Evolutionary conservation across 92 coral and sea anemone genomes (phyloP).

Genomic region (Micromussa lordhowensis): DNA sequence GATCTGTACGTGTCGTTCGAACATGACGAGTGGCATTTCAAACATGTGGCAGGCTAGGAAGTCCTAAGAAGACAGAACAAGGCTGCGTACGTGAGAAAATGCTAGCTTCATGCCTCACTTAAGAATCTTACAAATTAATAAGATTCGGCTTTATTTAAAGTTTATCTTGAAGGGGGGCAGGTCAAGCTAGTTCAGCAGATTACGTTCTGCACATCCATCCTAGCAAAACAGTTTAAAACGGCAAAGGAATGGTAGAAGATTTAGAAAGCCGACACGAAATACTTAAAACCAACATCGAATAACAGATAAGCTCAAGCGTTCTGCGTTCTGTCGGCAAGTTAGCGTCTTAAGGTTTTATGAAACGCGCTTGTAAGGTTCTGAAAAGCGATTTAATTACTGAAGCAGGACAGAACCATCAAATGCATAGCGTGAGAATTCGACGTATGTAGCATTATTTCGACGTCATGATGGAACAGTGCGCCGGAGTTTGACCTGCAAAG

Average conservation of each 20-base stretch:
- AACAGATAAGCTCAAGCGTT: not conserved
- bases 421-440: constrained; percentile 17
- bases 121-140: not conserved
- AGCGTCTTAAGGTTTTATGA: not conserved
- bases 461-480: not conserved
- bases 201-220: not conserved
- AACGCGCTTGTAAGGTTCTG: not conserved
- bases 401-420: not conserved
- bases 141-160: not conserved
- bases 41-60: not conserved
- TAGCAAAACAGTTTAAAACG: not conserved
- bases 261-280: not conserved
- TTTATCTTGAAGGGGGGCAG: not conserved
- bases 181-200: not conserved
- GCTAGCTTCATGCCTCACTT: not conserved
- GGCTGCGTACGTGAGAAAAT: constrained; percentile 24
- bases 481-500: not conserved
- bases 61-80: not conserved
- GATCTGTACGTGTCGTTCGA: not conserved
- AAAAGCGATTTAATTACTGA: not conserved
- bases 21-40: not conserved
- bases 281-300: not conserved
- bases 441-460: not conserved
- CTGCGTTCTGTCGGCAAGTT: not conserved
- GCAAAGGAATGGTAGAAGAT: not conserved